A percentile compares a stretch with the other conserved stretches of the same genome.
Conservation (phyloP, 2,888 invertebrate species). For the Podotricha telesiphe region DNA sequence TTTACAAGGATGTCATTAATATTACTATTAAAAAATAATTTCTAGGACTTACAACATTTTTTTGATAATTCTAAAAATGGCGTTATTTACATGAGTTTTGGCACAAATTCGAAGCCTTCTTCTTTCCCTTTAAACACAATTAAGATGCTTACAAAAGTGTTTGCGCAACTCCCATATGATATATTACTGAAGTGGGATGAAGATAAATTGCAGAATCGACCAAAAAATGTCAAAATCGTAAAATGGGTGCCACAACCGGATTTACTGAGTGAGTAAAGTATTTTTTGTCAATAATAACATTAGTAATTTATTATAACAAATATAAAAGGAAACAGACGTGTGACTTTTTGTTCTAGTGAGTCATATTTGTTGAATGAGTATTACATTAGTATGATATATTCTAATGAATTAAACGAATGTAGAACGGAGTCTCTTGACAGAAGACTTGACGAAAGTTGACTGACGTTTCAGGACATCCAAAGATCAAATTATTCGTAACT, state of each 20-base stretch:
- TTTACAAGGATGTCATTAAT: neutral
- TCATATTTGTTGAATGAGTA: too few species aligned
- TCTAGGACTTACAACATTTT: constrained; percentile 57
- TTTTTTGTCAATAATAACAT: neutral
- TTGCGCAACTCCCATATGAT: constrained; percentile 59
- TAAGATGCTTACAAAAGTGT: constrained; percentile 52
- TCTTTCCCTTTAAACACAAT: constrained; percentile 46
- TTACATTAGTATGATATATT: too few species aligned
- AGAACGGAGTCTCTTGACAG: too few species aligned
- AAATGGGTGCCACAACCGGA: constrained; percentile 66
- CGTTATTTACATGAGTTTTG: constrained; percentile 64
- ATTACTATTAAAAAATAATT: neutral
- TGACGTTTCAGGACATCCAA: constrained; percentile 60
- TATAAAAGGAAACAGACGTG: neutral
- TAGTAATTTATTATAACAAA: neutral
- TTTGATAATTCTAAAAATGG: constrained; percentile 58
- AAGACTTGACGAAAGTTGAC: too few species aligned
- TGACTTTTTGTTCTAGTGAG: neutral
- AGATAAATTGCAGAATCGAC: constrained; percentile 54
- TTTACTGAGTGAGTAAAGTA: constrained; percentile 55
- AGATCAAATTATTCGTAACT: constrained; percentile 65
- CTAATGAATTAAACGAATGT: too few species aligned
- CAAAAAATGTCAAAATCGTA: constrained; percentile 57
- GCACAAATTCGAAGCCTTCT: constrained; percentile 55
- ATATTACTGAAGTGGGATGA: constrained; percentile 64